Evolutionary conservation across 2,888 invertebrate genomes (phyloP), one percentile per base, ranked within the genome.

Genomic region (Troilus luridus): DNA sequence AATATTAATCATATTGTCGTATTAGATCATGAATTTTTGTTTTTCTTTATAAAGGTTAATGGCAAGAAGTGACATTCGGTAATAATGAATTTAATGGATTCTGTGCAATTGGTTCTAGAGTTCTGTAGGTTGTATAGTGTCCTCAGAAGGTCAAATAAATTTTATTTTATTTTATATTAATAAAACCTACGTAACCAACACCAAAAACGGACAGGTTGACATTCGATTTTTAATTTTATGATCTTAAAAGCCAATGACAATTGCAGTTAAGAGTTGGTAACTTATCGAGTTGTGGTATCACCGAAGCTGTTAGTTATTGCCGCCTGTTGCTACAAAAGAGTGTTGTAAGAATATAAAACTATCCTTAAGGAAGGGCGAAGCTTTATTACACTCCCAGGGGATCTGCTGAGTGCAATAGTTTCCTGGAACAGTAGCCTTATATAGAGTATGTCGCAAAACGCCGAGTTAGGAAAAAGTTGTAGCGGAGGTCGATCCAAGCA

Each of bases 371-470:
- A 67, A 67, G 24, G 24, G 67, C 14, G 14, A 77, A 77, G 72
- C 72, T 77, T 77, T 77, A 77, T 77, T 77, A 77, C 72, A 77
- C 72, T 77, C 72, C 72, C 72, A 77, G 72, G 58, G n/a, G 85
- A 56, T 85, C 56, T 85, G 85, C 85, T 85, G 56, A 85, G 56
- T 41, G 56, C 56, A 21, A 58, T 85, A 85, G 85, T 85, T 85
- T 85, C 85, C 85, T 85, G 56, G 85, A 85, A 85, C 56, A 58
- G 85, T 85, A 21, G 56, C 85, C 85, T 85, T 85, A 56, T 85
- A 85, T 85, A 85, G 85, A 85, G 85, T 56, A 85, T 85, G 85
- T 85, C 85, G 85, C 56, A 85, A 85, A 85, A 56, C 85, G 85
- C 85, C 56, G 56, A 56, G 85, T 85, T 85, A 85, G 85, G 85